These are phyloP conservation scores for Cryptus armator DNA, from an alignment of 2,888 invertebrate species.

Conservation along the genomic window DNA sequence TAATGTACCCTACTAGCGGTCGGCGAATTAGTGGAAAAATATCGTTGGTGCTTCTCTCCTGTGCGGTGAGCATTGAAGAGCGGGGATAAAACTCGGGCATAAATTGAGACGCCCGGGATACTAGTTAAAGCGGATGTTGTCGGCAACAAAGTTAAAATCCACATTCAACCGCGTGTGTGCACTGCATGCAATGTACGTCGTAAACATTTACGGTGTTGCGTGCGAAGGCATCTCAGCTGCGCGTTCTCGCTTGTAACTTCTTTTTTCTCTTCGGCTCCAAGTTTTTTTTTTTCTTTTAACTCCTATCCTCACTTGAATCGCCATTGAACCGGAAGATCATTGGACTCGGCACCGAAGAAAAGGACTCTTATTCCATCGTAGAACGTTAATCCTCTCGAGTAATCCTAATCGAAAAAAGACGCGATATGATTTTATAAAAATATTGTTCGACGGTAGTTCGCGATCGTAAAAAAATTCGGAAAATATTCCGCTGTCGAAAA, in stretches of 20 bases:
- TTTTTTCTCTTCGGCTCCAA: constrained; percentile 1
- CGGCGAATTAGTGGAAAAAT: background rate
- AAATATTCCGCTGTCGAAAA: too few relatives aligned
- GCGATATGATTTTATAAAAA: too few relatives aligned
- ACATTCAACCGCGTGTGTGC: constrained; percentile 56
- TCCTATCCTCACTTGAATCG: constrained; percentile 6
- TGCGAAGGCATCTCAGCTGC: constrained; percentile 52
- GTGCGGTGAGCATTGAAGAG: constrained; percentile 30
- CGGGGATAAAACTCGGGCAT: constrained; percentile 54
- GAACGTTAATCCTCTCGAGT: too few relatives aligned
- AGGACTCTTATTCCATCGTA: background rate
- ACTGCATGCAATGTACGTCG: constrained; percentile 63
- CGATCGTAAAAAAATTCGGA: too few relatives aligned
- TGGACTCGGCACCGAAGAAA: background rate
- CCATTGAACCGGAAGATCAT: constrained; percentile 38
- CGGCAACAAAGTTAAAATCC: constrained; percentile 67
- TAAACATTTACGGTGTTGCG: constrained; percentile 70
- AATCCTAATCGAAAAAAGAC: too few relatives aligned
- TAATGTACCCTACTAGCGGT: background rate
- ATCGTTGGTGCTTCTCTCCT: background rate
- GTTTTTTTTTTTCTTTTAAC: constrained; percentile 18
- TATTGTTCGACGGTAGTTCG: too few relatives aligned
- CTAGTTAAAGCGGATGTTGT: constrained; percentile 68
- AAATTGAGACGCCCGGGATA: constrained; percentile 65
- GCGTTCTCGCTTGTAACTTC: constrained; percentile 25